These are phyloP conservation scores for Heliconius charithonia DNA, from an alignment of 2,888 invertebrate species.

Conservation along the genomic window DNA sequence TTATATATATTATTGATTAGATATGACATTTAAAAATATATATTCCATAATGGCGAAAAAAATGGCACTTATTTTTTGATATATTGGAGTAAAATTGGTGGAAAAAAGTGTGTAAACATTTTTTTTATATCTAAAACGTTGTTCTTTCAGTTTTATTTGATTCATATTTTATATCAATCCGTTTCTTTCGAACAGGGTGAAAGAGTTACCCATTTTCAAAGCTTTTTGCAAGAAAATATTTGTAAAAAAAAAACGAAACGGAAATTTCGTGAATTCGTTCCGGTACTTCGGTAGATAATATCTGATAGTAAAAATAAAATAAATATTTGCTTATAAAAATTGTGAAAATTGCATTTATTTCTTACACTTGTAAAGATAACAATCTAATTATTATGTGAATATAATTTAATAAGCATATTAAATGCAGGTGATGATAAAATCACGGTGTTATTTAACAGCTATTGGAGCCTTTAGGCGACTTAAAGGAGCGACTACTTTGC, in stretches of 20 bases:
- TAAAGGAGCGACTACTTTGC: conserved; percentile 29
- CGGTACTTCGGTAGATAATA: neutral
- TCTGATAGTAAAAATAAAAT: no score
- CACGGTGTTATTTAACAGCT: conserved; percentile 19
- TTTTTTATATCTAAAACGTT: neutral
- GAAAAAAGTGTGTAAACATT: no score
- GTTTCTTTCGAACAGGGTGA: neutral
- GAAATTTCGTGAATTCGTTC: neutral
- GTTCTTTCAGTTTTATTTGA: neutral
- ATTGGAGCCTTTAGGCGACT: conserved; percentile 29
- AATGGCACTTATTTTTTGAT: no score
- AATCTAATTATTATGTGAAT: neutral
- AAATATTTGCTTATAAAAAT: neutral
- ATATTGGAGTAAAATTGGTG: no score
- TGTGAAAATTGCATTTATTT: neutral
- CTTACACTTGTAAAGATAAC: neutral
- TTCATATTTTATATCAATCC: neutral
- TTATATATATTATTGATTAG: neutral
- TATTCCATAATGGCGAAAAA: neutral
- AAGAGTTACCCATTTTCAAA: neutral
- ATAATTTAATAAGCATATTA: conserved; percentile 14
- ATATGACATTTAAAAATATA: neutral
- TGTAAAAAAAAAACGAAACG: neutral
- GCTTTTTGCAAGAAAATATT: neutral
- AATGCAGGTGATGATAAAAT: neutral